Percentiles rank a stretch among this genome's conserved stretches.
Evolutionary conservation across 2,888 invertebrate species (phyloP).

Genomic region (Spodoptera littoralis): DNA sequence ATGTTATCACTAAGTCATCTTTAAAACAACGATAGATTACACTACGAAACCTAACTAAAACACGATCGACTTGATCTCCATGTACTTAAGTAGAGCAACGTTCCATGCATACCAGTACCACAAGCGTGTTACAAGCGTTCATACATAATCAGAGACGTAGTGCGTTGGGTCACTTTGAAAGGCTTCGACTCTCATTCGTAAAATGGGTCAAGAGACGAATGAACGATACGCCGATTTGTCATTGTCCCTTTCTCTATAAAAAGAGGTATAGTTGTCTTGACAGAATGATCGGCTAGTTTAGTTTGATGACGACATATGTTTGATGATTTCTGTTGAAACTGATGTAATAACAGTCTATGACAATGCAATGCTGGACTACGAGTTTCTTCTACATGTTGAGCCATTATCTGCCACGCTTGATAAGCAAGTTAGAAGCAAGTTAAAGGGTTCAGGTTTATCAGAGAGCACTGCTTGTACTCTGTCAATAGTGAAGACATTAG

Average conservation of each 20-base stretch:
- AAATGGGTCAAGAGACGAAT: constrained; percentile 68
- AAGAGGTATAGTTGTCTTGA: constrained; percentile 50
- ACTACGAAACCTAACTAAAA: too few relatives aligned
- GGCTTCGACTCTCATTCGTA: constrained; percentile 60
- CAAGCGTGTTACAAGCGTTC: constrained; percentile 27
- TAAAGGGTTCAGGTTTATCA: too few relatives aligned
- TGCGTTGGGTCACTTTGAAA: constrained; percentile 48
- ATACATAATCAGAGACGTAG: constrained; percentile 44
- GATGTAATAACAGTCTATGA: too few relatives aligned
- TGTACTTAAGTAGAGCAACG: constrained; percentile 6
- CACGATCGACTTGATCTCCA: too few relatives aligned
- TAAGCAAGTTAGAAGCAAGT: too few relatives aligned
- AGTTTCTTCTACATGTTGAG: too few relatives aligned
- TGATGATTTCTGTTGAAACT: neutral
- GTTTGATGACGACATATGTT: constrained; percentile 46
- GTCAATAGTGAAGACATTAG: too few relatives aligned
- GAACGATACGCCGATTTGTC: constrained; percentile 62
- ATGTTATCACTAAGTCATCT: too few relatives aligned
- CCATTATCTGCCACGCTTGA: too few relatives aligned
- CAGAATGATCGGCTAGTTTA: constrained; percentile 16
- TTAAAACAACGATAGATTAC: too few relatives aligned
- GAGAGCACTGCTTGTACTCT: too few relatives aligned
- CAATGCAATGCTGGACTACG: too few relatives aligned
- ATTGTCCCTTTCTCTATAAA: constrained; percentile 55
- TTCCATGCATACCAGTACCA: constrained; percentile 10